Evolutionary conservation across 2,888 invertebrate genomes (phyloP).

Genomic region (Drosophila putrida): DNA sequence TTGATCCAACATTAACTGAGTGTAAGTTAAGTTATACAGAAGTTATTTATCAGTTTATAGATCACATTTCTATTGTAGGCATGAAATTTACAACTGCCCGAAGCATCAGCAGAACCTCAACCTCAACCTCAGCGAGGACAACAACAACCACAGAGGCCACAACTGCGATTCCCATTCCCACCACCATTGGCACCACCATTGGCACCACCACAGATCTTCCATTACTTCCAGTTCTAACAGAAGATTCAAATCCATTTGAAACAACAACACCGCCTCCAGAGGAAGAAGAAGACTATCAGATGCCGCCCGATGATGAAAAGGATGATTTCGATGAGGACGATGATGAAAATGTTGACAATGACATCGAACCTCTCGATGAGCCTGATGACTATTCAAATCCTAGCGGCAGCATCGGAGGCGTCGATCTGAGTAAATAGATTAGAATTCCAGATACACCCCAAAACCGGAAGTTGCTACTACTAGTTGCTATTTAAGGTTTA

Average conservation of each 20-base stretch:
- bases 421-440: neutral
- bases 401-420: conserved; percentile 17
- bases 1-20: conserved; percentile 5
- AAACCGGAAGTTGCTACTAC: too few relatives aligned
- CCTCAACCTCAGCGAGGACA: neutral
- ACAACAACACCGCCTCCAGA: neutral
- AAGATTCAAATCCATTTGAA: neutral
- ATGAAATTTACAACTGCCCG: neutral
- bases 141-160: neutral
- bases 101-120: neutral
- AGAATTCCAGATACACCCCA: neutral
- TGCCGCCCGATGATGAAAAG: neutral
- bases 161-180: neutral
- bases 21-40: conserved; percentile 1
- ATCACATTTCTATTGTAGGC: neutral
- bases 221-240: neutral
- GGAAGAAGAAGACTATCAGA: neutral
- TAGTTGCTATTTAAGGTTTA: too few relatives aligned
- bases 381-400: neutral
- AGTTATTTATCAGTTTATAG: neutral
- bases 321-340: neutral
- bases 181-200: neutral
- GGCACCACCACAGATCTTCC: neutral
- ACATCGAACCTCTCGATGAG: neutral
- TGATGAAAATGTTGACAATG: neutral